phyloP scores from a whole-genome alignment of 2,113 vertebrate species.

The Rutilus rutilus region DNA sequence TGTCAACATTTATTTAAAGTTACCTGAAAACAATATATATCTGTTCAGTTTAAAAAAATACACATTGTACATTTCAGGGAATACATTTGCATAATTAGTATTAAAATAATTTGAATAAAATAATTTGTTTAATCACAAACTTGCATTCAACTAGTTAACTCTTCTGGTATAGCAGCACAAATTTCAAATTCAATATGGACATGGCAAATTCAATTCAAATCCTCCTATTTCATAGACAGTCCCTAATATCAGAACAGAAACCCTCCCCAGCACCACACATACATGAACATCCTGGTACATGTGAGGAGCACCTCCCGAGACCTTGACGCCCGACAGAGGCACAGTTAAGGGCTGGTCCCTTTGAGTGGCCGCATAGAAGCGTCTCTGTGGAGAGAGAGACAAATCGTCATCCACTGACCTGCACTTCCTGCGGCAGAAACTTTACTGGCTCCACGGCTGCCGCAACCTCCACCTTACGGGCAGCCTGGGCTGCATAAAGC shows the following conservation, averaged over 20 bases:
- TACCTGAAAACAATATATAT: neutral
- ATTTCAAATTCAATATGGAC: neutral
- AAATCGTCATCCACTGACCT: slow-evolving; percentile 82
- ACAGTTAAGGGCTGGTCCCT: slow-evolving; percentile 56
- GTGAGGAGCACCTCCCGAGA: slow-evolving; percentile 53
- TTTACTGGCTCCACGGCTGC: slow-evolving; percentile 69
- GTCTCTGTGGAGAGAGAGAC: slow-evolving; percentile 64
- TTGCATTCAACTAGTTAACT: neutral
- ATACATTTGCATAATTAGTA: neutral
- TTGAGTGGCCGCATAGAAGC: slow-evolving; percentile 61
- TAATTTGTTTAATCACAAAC: neutral
- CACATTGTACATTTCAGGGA: neutral
- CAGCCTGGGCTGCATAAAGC: slow-evolving; percentile 90
- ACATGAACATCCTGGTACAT: slow-evolving; percentile 66
- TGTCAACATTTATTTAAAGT: neutral
- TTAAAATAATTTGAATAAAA: neutral
- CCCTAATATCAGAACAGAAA: neutral
- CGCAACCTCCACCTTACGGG: slow-evolving; percentile 75
- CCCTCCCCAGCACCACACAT: slow-evolving; percentile 55
- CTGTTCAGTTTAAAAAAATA: too few relatives aligned
- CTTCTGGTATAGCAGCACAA: neutral
- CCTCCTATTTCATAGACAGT: neutral
- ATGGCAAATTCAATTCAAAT: neutral
- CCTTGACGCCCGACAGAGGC: slow-evolving; percentile 63
- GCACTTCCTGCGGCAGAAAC: slow-evolving; percentile 83